phyloP scores from a whole-genome alignment of 2,888 invertebrate genomes.

The Hecatera dysodea region DNA sequence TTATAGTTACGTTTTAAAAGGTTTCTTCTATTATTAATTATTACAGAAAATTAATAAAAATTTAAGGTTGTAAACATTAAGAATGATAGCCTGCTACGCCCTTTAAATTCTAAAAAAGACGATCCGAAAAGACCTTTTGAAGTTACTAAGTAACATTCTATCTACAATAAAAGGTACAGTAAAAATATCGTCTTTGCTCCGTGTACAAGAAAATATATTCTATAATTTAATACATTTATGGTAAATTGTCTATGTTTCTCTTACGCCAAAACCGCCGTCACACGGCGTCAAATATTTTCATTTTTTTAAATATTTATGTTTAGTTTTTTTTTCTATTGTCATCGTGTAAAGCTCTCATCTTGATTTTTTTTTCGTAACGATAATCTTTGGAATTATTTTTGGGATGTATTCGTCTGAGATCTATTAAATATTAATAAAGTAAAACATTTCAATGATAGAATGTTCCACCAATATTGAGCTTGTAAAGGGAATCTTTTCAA shows the following conservation, averaged over 20 bases:
- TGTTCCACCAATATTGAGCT: constrained; percentile 13
- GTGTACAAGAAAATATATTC: constrained; percentile 67
- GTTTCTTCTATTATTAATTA: neutral
- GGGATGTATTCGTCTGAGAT: constrained; percentile 81
- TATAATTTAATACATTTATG: constrained; percentile 55
- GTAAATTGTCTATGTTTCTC: constrained; percentile 56
- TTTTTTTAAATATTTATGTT: constrained; percentile 64
- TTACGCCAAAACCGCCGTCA: constrained; percentile 71
- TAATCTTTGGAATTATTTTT: constrained; percentile 81
- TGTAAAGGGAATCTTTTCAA: neutral
- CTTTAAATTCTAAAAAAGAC: constrained; percentile 44
- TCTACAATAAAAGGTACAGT: constrained; percentile 61
- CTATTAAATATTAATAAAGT: constrained; percentile 65
- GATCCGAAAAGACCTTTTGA: constrained; percentile 38
- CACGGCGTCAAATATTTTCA: constrained; percentile 74
- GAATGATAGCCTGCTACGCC: constrained; percentile 47
- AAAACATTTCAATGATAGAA: constrained; percentile 46
- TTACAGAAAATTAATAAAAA: constrained; percentile 5
- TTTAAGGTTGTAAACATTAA: neutral
- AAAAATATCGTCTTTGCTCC: constrained; percentile 66
- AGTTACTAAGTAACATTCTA: constrained; percentile 57
- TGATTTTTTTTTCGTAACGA: constrained; percentile 63
- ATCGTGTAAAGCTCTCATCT: constrained; percentile 81
- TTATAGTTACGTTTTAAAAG: neutral
- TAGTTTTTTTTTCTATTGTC: constrained; percentile 84